These are phyloP conservation scores for Hirtodrosophila cameraria DNA, from an alignment of 2,888 invertebrate genomes.

Conservation along the genomic window DNA sequence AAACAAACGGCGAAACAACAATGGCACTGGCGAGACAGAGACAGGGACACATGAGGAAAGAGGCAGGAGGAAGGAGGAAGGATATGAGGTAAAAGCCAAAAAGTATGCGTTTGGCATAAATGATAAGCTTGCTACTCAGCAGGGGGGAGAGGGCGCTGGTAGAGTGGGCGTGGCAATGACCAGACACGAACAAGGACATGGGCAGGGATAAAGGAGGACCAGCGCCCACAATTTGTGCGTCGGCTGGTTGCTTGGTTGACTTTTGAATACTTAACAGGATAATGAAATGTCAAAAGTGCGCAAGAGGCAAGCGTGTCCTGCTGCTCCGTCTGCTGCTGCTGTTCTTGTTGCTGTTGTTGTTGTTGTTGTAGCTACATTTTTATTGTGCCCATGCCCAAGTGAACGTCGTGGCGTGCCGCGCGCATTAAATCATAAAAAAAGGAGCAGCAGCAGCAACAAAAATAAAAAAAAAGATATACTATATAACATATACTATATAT, in stretches of 20 bases:
- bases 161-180: constrained; percentile 27
- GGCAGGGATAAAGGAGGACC: constrained; percentile 8
- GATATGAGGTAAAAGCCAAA: constrained; percentile 62
- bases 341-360: constrained; percentile 18
- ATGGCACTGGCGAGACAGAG: constrained; percentile 15
- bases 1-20: constrained; percentile 65
- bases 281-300: constrained; percentile 81
- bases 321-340: constrained; percentile 1
- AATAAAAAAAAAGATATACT: constrained; percentile 8
- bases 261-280: constrained; percentile 81
- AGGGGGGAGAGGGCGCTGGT: constrained; percentile 24
- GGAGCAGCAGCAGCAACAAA: constrained; percentile 13
- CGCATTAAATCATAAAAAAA: constrained; percentile 75
- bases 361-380: constrained; percentile 59
- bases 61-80: background rate
- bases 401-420: constrained; percentile 77
- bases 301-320: constrained; percentile 65
- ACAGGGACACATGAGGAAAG: background rate
- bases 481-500: constrained; percentile 18
- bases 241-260: constrained; percentile 68
- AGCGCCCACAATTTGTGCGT: constrained; percentile 49
- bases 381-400: constrained; percentile 73
- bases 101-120: constrained; percentile 77
- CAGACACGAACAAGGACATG: constrained; percentile 43
- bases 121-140: constrained; percentile 71